Evolutionary conservation across 1,140 invertebrate genomes (phyloP), one percentile per base, ranked within the genome.

Genomic region (Parasteatoda tepidariorum): DNA sequence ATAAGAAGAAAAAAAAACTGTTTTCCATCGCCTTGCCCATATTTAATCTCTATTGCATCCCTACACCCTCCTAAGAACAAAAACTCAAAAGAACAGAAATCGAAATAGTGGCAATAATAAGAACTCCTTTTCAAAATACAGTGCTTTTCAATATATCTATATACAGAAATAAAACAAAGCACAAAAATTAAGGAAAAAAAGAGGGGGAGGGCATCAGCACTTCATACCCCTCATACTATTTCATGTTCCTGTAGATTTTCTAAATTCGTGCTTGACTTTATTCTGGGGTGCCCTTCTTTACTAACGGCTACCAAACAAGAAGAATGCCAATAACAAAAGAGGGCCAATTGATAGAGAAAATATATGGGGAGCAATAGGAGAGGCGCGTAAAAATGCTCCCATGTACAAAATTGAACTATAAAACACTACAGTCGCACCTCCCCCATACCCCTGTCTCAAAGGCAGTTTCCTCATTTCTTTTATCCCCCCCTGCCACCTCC

Each of bases 361-460:
- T 71, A 73, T 83, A 83, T 83, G 68, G 67, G 55, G 15, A 54
- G 79, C 68, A 83, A 83, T 83, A 73, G 55, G 13, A 48, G 38
- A 71, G 57, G 67, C 68, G 68, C 79, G 68, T 73, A 83, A 83
- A 83, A 83, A 73, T 64, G 79, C 79, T 73, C 67, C 79, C 18
- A 73, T 83, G 79, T 73, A 83, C 67, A 83, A 83, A 83, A 83
- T 83, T 71, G 79, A 83, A 73, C 79, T 73, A 83, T 83, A 83
- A 83, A 83, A 83, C 79, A 83, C 68, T 79, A 79, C 76, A 79
- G 76, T 79, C 76, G 59, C 76, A 79, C 62, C 41, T 57, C 41
- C 75, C 76, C 76, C 34, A 4, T 41, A 22, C 28, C 76, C n/a
- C 61, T 31, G 34, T 33, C 55, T 74, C 54, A 34, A 24, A 68